Evolutionary conservation across 2,797 vertebrate genomes (phyloP).

Genomic region (Gambusia yucatana): DNA sequence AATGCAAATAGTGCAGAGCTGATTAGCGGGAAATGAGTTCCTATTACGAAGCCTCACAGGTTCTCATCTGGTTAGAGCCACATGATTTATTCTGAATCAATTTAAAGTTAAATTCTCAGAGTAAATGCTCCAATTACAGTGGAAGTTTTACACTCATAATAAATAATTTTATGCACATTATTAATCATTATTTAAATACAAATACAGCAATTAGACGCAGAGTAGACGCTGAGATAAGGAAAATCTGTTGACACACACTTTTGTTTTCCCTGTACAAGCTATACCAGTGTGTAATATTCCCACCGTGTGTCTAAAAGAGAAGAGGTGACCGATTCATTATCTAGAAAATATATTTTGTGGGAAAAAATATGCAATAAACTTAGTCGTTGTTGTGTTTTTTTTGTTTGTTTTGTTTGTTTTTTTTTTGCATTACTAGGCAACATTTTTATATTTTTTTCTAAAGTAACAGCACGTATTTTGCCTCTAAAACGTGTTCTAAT

Average conservation of each 20-base stretch:
- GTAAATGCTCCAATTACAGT: not conserved
- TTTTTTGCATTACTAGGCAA: not conserved
- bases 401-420: no score
- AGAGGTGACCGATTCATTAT: not conserved
- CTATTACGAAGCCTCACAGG: conserved; percentile 10
- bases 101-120: not conserved
- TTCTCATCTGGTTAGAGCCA: conserved; percentile 27
- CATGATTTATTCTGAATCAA: not conserved
- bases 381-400: no score
- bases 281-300: not conserved
- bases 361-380: no score
- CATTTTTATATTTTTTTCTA: not conserved
- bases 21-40: conserved; percentile 39
- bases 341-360: conserved; percentile 5
- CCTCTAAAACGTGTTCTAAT: not conserved
- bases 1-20: conserved; percentile 34
- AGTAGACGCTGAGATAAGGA: not conserved
- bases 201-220: not conserved
- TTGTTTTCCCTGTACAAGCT: not conserved
- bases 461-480: not conserved
- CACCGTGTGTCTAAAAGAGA: not conserved
- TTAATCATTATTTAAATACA: not conserved
- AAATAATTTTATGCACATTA: conserved; percentile 12
- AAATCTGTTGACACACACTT: conserved; percentile 11
- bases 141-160: conserved; percentile 14